Evolutionary conservation across 2,888 invertebrate genomes (phyloP), one percentile per base, ranked within the genome.

Genomic region (Drosophila birchii): DNA sequence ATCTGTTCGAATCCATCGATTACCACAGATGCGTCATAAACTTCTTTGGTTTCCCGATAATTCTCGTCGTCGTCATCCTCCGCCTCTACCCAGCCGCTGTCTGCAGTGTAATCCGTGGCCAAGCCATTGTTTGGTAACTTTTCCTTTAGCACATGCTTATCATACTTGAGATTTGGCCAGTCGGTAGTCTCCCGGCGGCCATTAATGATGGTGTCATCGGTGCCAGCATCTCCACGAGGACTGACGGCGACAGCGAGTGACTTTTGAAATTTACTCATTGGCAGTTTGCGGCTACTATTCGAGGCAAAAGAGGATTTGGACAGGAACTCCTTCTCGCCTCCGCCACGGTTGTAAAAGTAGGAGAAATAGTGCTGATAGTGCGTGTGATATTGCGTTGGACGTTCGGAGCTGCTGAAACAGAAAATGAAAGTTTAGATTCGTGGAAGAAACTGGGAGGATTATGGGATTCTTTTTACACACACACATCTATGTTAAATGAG

Each of bases 281-380:
- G 84, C 60, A 78, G 49, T 79, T 87, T 78, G 51, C 68, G 80
- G 51, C 59, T 68, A 45, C 57, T 49, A 61, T 74, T 54, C 18
- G 58, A 49, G 38, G 20, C 73, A 38, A 61, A 43, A 51, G 66
- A 49, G 34, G 66, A 54, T 32, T 86, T 86, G 14, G 71, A 41
- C 5, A 58, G 36, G 4, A 6, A 20, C 16, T 16, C 20, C 54
- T 83, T 83, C 23, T 76, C 75, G 38, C 72, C 45, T n/a, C 76
- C 47, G 18, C 76, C 78, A 32, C 90, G 81, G 47, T 89, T 89
- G 53, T 90, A 90, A 68, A 89, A 90, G 63, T 90, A 90, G 23
- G 90, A 90, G 59, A 89, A 90, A 75, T 90, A 89, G 56, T 89
- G 90, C 29, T 88, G 84, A 75, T 90, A 90, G 60, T 89, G 89